Evolutionary conservation across 2,797 vertebrate genomes (phyloP), one percentile per base, ranked within the genome.

Genomic region (Liparis tanakae): DNA sequence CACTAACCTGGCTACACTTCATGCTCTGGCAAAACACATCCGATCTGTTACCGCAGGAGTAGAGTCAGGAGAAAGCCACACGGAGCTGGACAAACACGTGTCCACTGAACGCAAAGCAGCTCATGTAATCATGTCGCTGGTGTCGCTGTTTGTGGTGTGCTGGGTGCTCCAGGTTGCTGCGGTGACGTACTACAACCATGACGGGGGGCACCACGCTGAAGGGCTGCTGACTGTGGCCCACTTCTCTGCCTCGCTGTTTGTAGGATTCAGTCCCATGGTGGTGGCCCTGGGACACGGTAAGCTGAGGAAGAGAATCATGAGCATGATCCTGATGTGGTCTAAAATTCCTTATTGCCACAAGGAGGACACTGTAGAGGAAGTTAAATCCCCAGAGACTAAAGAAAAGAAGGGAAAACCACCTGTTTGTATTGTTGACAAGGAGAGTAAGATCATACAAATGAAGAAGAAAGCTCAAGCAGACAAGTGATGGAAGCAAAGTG

Each of bases 241-340:
- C 30, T 95, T 96, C 87, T 93, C 93, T 0, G 91, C 94, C 33
- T 94, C 94, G 0, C 57, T 95, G 33, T 96, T 95, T 59, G 94
- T 94, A 25, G 95, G 95, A 1, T 95, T 96, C 82, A 95, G 95
- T 77, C 95, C 95, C 10, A 59, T 95, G 84, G 93, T 96, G 71
- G 91, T 96, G 82, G 93, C 94, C 1, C 72, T 95, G 33, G 95
- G 95, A 59, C 95, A 96, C 3, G 86, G 95, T 25, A 96, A 95
- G 76, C 89, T 96, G 33, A 93, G 94, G 57, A 90, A 80, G 55
- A 93, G 81, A 59, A 91, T 96, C 43, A 7, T 12, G 10, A 60
- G 25, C n/a, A 89, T 93, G 86, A 64, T 92, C 6, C 80, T 81
- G 43, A 48, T 66, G 3, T 88, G 90, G 62, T 36, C 33, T 3